Base-by-base conservation (phyloP, 2,113 vertebrate species). In the Charadrius vociferus region DNA sequence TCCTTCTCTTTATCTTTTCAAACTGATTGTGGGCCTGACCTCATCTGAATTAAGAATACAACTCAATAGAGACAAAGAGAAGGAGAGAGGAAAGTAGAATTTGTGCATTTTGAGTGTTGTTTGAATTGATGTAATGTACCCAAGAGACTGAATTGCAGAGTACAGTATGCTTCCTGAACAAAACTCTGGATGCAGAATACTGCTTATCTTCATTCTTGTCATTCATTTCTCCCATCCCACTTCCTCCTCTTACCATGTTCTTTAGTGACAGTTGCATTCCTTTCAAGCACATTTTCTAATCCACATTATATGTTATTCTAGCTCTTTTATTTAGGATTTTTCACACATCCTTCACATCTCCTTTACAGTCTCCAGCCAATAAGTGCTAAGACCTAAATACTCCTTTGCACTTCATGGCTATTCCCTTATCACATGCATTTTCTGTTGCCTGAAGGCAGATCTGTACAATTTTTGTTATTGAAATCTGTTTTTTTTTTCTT, bases 341-440 rank as follows among this genome's bases (percentile, higher is more conserved):
- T 97, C 96, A 97, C 97, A 97, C 94, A 96, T 96, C 88, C 95
- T 97, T 98, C 96, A 94, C 91, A 95, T 97, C 92, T 97, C 78
- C 93, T 98, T 97, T 98, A 75, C 86, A 95, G 94, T 91, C 84
- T 97, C 72, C 75, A 95, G 95, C 98, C 95, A 98, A 91, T 96
- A 96, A 94, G 74, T 2, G 0, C 78, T 97, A 97, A 97, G 95
- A 96, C 92, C 94, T 97, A 97, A 98, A 97, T 84, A 91, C 22
- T 83, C 88, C 92, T 97, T 92, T 97, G 90, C 87, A 96, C 81
- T 97, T 98, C 95, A 94, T 92, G 96, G 94, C 80, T 96, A 93
- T 97, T 98, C 94, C 95, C 92, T 97, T 97, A 97, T 97, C 95
- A 68, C 79, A 97, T 86, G 61, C 80, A 88, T 97, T 98, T 98